These are phyloP conservation scores for Platerodrilus igneus DNA, from an alignment of 2,888 invertebrate genomes.

Conservation along the genomic window DNA sequence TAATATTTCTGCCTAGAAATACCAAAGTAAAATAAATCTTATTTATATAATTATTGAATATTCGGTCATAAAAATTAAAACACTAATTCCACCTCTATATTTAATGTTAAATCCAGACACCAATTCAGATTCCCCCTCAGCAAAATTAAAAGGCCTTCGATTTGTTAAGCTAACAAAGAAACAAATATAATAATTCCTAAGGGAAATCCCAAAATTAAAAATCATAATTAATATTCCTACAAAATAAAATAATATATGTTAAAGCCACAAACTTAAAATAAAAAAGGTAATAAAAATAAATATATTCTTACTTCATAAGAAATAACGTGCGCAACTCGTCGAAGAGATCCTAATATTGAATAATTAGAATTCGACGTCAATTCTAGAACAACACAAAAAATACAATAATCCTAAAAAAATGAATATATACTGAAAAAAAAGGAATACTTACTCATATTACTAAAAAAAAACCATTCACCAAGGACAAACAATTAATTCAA, in stretches of 20 bases:
- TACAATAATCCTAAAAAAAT: slow-evolving; percentile 58
- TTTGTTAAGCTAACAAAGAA: background rate
- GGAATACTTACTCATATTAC: slow-evolving; percentile 58
- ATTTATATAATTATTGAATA: too few relatives aligned
- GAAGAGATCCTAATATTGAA: slow-evolving; percentile 63
- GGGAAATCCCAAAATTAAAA: slow-evolving; percentile 54
- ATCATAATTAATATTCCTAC: slow-evolving; percentile 54
- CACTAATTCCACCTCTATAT: background rate
- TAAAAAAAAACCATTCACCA: slow-evolving; percentile 56
- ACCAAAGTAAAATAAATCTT: too few relatives aligned
- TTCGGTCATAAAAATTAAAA: too few relatives aligned
- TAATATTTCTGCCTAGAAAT: too few relatives aligned
- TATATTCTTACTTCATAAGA: slow-evolving; percentile 70
- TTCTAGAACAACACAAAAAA: slow-evolving; percentile 61
- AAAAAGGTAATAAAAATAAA: slow-evolving; percentile 59
- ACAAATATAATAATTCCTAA: slow-evolving; percentile 37
- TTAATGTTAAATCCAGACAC: too few relatives aligned
- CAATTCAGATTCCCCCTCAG: too few relatives aligned
- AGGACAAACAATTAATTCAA: slow-evolving; percentile 58
- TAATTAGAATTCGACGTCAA: slow-evolving; percentile 70
- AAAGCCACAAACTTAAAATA: slow-evolving; percentile 56
- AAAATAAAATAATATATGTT: slow-evolving; percentile 51
- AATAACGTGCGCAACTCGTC: slow-evolving; percentile 68
- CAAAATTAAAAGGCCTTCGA: too few relatives aligned
- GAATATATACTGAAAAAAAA: slow-evolving; percentile 52